Base-by-base conservation (phyloP, 2,113 vertebrate species). In the Pyxicephalus adspersus region DNA sequence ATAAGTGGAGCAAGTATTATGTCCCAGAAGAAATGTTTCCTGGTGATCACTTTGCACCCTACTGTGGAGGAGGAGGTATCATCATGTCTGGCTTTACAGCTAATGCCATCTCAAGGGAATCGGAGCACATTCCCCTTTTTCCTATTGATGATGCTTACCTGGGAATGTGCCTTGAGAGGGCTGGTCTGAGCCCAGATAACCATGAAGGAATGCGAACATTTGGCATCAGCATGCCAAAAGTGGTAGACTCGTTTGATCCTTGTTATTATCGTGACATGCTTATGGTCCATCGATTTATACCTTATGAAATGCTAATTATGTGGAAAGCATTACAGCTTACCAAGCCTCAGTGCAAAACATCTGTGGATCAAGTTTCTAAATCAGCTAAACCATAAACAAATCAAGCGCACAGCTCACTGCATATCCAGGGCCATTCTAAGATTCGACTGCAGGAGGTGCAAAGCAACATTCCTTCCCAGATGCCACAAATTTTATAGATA, bases 11-110 rank as follows among this genome's bases (percentile, higher is more conserved):
- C 86, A 95, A 95, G 80, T 95, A 95, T 20, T 95, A 76, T 52
- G 54, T 95, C 64, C 92, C 94, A 0, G 88, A 90, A 58, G 89
- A 92, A 58, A 87, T 95, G 1, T 87, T 91, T 0, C 29, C 90
- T 66, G 89, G 86, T 0, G 2, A 92, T 0, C 71, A 52, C 0
- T 95, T 93, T 28, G 89, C 91, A 0, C 87, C 91, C 0, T 95
- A 95, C 63, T 92, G 91, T 68, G 91, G 91, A 0, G 94, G 93
- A 2, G 93, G 91, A 0, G 93, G 94, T 0, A 93, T 92, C 83
- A 83, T 94, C 2, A 78, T 93, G n/a, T 94, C 93, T 1, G 83
- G 87, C 2, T 87, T 89, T 51, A 93, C 93, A 15, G 89, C 90
- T 5, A 68, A 54, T 22, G 75, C 88, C 7, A 93, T 94, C 67